A percentile compares a stretch with the other conserved stretches of the same genome.
Evolutionary conservation across 1,140 invertebrate genomes (phyloP).

Genomic region (Campodea augens): DNA sequence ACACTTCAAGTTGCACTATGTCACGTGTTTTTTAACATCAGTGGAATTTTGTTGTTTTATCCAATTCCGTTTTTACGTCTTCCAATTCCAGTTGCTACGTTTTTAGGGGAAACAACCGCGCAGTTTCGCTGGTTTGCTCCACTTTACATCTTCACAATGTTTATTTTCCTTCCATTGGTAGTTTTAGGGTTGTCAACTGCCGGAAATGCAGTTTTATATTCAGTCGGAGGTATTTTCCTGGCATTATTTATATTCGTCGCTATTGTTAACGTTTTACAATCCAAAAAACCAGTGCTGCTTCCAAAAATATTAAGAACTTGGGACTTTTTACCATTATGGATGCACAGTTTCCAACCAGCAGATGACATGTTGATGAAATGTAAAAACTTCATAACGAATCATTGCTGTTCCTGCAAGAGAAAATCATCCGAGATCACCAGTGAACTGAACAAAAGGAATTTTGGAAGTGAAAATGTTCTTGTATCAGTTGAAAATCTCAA

Average conservation of each 20-base stretch:
- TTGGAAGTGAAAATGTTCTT: too few species aligned
- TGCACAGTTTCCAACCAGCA: too few species aligned
- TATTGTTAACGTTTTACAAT: too few species aligned
- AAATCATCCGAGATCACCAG: too few species aligned
- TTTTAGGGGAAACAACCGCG: slow-evolving; percentile 30
- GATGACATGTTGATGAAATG: too few species aligned
- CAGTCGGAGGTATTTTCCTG: slow-evolving; percentile 19
- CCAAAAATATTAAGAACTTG: too few species aligned
- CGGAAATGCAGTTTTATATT: slow-evolving; percentile 17
- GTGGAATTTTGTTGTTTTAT: slow-evolving; percentile 39
- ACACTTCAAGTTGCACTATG: slow-evolving; percentile 37
- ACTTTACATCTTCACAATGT: slow-evolving; percentile 32
- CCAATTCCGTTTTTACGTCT: slow-evolving; percentile 33
- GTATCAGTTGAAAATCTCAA: too few species aligned
- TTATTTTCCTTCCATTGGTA: slow-evolving; percentile 29
- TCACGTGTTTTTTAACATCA: slow-evolving; percentile 41
- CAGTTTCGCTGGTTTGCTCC: slow-evolving; percentile 35
- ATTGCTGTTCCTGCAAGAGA: too few species aligned
- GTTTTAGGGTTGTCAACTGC: slow-evolving; percentile 26
- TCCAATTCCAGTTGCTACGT: slow-evolving; percentile 32
- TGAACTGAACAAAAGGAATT: too few species aligned
- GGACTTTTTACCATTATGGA: too few species aligned
- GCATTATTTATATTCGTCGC: slow-evolving; percentile 19
- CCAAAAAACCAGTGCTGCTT: too few species aligned
- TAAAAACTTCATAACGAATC: too few species aligned